Evolutionary conservation across 30 jellyfish, hydroid and myxozoan genomes (phyloP).

Genomic region (Chrysaora quinquecirrha): DNA sequence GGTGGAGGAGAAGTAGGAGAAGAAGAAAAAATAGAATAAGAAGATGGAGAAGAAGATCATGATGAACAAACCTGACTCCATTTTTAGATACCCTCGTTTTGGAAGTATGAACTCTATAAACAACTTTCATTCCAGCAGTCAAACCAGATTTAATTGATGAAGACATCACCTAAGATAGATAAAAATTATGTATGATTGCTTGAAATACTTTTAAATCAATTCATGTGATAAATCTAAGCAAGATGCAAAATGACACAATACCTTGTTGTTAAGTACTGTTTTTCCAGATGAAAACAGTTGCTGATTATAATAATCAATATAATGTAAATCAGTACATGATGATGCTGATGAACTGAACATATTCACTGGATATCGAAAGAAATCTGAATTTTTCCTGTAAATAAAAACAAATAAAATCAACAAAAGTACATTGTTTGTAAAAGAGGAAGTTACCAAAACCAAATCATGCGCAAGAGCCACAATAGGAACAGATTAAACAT

Average conservation of each 20-base stretch:
- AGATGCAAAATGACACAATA: too few relatives aligned
- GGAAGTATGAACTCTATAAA: constrained; percentile 75
- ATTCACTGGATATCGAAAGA: constrained; percentile 80
- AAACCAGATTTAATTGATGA: constrained; percentile 63
- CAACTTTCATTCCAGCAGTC: constrained; percentile 71
- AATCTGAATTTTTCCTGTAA: constrained; percentile 63
- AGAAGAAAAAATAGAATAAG: too few relatives aligned
- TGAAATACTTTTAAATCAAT: too few relatives aligned
- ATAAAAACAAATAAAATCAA: neutral
- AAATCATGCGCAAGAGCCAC: too few relatives aligned
- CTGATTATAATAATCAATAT: constrained; percentile 67
- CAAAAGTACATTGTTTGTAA: too few relatives aligned
- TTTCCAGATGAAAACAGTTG: constrained; percentile 76
- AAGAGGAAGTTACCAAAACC: too few relatives aligned
- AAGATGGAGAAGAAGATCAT: too few relatives aligned
- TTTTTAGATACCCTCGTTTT: constrained; percentile 66
- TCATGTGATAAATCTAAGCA: too few relatives aligned
- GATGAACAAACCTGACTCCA: constrained; percentile 59
- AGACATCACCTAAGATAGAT: constrained; percentile 44
- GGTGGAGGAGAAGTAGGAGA: too few relatives aligned
- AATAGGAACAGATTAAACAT: too few relatives aligned
- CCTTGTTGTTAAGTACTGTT: constrained; percentile 84
- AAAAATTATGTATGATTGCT: too few relatives aligned
- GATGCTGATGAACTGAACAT: constrained; percentile 60
- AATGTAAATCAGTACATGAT: constrained; percentile 83